These are phyloP conservation scores for Ethmia dodecea DNA, from an alignment of 2,888 invertebrate genomes.

Conservation along the genomic window DNA sequence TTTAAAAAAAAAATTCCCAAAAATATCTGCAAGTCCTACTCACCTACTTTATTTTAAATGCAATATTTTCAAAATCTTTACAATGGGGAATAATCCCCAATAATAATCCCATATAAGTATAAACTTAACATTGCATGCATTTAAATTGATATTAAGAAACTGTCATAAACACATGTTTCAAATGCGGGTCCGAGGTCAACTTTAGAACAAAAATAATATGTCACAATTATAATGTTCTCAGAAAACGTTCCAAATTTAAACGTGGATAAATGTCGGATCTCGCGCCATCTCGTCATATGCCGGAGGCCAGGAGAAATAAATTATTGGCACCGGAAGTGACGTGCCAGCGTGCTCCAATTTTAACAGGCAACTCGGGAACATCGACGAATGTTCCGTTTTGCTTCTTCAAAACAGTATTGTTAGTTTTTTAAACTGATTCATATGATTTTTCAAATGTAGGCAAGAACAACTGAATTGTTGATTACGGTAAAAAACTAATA, in stretches of 20 bases:
- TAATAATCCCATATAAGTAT: too few species aligned
- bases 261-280: constrained; percentile 64
- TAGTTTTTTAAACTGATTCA: constrained; percentile 2
- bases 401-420: constrained; percentile 1
- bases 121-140: too few species aligned
- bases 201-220: constrained; percentile 38
- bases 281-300: constrained; percentile 65
- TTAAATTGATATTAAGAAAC: constrained; percentile 1
- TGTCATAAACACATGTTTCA: constrained; percentile 4
- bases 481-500: constrained; percentile 34
- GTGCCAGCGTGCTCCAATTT: constrained; percentile 69
- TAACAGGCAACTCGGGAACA: constrained; percentile 44
- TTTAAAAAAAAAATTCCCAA: too few species aligned
- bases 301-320: constrained; percentile 69
- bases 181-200: constrained; percentile 23
- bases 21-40: too few species aligned
- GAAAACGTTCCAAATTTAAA: constrained; percentile 66
- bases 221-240: constrained; percentile 59
- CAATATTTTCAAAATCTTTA: too few species aligned
- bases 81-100: too few species aligned
- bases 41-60: too few species aligned
- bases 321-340: constrained; percentile 75
- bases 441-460: constrained; percentile 28
- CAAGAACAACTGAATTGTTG: background rate
- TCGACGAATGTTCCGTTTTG: constrained; percentile 18